Percentiles rank a stretch among this genome's conserved stretches.
phyloP scores from a whole-genome alignment of 1,140 invertebrate genomes.

The Palaemon carinicauda region DNA sequence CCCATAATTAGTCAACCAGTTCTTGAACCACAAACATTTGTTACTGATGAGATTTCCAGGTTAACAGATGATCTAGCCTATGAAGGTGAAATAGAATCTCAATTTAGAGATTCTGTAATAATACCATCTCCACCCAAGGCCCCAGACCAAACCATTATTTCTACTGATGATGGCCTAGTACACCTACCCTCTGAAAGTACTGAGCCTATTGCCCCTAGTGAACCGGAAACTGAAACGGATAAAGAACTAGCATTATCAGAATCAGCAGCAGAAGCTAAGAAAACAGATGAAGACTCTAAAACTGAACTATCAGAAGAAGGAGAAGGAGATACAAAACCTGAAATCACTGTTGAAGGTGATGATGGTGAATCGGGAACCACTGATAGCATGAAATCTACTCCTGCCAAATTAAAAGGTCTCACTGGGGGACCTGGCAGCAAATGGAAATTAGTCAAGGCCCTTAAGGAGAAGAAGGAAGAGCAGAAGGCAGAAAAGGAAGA shows the following conservation, averaged over 20 bases:
- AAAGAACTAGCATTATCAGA: too few relatives aligned
- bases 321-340: background rate
- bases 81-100: constrained; percentile 2
- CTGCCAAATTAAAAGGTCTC: constrained; percentile 15
- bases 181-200: too few relatives aligned
- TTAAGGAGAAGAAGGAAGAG: constrained; percentile 88
- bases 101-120: too few relatives aligned
- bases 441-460: constrained; percentile 87
- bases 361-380: background rate
- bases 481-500: constrained; percentile 65
- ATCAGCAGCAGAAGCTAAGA: background rate
- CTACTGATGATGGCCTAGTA: too few relatives aligned
- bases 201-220: too few relatives aligned
- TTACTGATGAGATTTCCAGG: background rate
- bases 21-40: background rate
- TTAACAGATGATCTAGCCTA: constrained; percentile 20
- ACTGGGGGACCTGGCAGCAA: constrained; percentile 70
- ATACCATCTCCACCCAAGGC: too few relatives aligned
- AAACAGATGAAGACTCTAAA: background rate
- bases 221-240: too few relatives aligned
- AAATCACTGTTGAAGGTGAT: constrained; percentile 32
- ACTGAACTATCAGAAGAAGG: background rate
- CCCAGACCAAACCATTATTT: too few relatives aligned
- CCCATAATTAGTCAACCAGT: background rate
- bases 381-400: background rate